phyloP scores from a whole-genome alignment of 2,888 invertebrate genomes.

The Ernsta delagoae region DNA sequence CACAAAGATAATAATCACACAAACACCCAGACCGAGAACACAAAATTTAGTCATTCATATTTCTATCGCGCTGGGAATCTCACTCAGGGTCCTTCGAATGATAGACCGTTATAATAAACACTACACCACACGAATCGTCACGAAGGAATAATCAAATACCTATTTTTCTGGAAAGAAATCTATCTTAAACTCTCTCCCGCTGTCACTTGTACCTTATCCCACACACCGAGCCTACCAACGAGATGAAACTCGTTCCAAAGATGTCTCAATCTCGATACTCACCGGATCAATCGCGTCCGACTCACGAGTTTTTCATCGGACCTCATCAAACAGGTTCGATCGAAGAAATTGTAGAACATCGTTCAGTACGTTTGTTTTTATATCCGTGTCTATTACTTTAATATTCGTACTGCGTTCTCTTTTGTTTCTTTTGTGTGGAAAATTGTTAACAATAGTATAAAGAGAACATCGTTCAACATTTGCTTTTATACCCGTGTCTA shows the following conservation, averaged over 20 bases:
- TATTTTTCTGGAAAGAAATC: too few relatives aligned
- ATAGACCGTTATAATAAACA: too few relatives aligned
- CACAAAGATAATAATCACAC: too few relatives aligned
- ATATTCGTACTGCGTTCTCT: neutral
- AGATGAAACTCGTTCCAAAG: slow-evolving; percentile 75
- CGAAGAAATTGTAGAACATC: slow-evolving; percentile 57
- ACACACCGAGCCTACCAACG: slow-evolving; percentile 52
- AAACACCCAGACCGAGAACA: too few relatives aligned
- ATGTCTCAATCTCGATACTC: slow-evolving; percentile 81
- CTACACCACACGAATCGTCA: too few relatives aligned
- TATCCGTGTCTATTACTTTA: slow-evolving; percentile 37
- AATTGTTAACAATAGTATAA: neutral
- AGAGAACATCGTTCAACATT: too few relatives aligned
- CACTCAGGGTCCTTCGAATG: too few relatives aligned
- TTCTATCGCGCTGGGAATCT: too few relatives aligned
- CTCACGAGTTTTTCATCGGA: slow-evolving; percentile 74
- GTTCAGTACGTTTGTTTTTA: slow-evolving; percentile 47
- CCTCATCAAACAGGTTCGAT: slow-evolving; percentile 74
- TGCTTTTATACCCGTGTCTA: slow-evolving; percentile 41
- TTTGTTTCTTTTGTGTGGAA: neutral
- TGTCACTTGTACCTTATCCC: slow-evolving; percentile 48
- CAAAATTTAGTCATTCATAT: too few relatives aligned
- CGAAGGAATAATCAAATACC: too few relatives aligned
- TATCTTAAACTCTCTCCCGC: slow-evolving; percentile 38
- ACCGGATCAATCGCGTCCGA: slow-evolving; percentile 79